These are phyloP conservation scores for Diceros bicornis DNA, from an alignment of 2,797 vertebrate species.

Conservation along the genomic window DNA sequence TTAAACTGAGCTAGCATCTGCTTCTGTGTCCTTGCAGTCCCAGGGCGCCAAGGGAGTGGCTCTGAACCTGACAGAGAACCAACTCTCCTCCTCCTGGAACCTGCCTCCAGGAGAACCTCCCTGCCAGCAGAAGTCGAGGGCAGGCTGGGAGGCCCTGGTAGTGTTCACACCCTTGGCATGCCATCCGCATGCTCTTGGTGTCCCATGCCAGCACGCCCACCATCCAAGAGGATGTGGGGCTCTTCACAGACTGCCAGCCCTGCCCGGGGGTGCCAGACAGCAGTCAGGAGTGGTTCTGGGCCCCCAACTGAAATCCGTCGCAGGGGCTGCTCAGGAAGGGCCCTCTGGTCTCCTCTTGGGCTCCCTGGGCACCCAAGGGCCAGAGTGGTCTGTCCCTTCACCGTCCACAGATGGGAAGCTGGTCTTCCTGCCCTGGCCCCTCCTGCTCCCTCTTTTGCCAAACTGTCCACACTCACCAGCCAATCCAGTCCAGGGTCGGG, in stretches of 20 bases:
- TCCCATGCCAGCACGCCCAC: background rate
- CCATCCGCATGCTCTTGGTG: background rate
- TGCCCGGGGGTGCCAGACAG: background rate
- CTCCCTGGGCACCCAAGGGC: background rate
- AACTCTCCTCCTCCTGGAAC: background rate
- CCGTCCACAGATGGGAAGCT: fast-evolving
- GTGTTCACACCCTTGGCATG: fast-evolving
- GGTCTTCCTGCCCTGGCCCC: background rate
- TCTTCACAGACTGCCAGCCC: background rate
- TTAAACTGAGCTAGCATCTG: background rate
- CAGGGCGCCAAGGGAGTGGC: background rate
- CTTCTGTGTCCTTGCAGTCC: background rate
- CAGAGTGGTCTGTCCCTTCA: background rate
- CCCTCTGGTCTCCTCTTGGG: background rate
- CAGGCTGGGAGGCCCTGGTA: background rate
- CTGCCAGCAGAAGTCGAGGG: background rate
- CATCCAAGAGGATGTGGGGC: background rate
- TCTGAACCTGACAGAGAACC: background rate
- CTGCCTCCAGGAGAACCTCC: background rate
- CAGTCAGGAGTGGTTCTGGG: background rate
- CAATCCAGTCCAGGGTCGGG: background rate
- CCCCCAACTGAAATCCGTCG: background rate
- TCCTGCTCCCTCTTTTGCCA: background rate
- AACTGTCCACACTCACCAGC: background rate
- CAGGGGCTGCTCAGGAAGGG: background rate